Evolutionary conservation across 2,888 invertebrate genomes (phyloP).

Genomic region (Dicycla oo): DNA sequence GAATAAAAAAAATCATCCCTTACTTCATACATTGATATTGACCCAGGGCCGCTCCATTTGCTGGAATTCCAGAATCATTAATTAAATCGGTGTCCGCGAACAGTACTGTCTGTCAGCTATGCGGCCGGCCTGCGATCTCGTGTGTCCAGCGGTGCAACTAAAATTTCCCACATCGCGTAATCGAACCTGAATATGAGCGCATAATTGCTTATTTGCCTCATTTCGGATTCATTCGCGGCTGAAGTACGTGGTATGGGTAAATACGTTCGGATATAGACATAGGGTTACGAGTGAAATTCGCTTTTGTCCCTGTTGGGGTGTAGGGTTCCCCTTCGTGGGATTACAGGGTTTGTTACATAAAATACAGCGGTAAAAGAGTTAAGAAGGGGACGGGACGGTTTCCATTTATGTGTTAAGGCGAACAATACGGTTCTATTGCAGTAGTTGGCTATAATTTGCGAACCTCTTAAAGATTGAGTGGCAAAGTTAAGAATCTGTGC

Average conservation of each 20-base stretch:
- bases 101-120: slow-evolving; percentile 55
- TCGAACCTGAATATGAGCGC: slow-evolving; percentile 84
- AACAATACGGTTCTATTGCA: slow-evolving; percentile 9
- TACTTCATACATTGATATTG: slow-evolving; percentile 22
- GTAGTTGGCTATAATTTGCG: not conserved
- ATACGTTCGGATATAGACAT: slow-evolving; percentile 64
- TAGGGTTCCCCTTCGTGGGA: slow-evolving; percentile 51
- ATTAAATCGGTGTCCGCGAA: slow-evolving; percentile 58
- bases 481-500: slow-evolving; percentile 7
- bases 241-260: slow-evolving; percentile 70
- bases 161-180: slow-evolving; percentile 83
- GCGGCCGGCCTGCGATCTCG: slow-evolving; percentile 52
- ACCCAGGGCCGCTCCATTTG: slow-evolving; percentile 34
- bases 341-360: slow-evolving; percentile 46
- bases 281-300: slow-evolving; percentile 66
- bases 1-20: not conserved
- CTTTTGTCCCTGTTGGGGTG: slow-evolving; percentile 48
- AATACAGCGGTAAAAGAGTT: slow-evolving; percentile 41
- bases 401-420: slow-evolving; percentile 22
- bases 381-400: slow-evolving; percentile 32
- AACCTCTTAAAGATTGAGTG: slow-evolving; percentile 19
- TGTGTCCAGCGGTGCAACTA: slow-evolving; percentile 75
- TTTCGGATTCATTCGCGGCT: slow-evolving; percentile 83
- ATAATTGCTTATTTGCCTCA: slow-evolving; percentile 89
- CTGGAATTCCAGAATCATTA: slow-evolving; percentile 51